phyloP scores from a whole-genome alignment of 2,797 vertebrate genomes.

The Hephaestus fuliginosus region DNA sequence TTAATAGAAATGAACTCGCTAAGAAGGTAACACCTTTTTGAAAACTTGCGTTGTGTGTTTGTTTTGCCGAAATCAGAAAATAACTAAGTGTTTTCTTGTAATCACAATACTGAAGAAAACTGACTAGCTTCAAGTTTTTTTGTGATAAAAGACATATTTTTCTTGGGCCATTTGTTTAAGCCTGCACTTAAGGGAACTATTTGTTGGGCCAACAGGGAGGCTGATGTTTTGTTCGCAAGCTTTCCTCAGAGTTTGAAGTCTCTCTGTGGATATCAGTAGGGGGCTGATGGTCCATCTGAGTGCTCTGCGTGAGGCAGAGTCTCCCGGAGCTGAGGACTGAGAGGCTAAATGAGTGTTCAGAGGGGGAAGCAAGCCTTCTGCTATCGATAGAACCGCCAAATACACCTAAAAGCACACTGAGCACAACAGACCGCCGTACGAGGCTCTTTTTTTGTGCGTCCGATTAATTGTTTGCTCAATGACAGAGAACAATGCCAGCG shows the following conservation, averaged over 20 bases:
- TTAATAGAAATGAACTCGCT: background rate
- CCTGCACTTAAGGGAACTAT: background rate
- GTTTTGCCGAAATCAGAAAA: background rate
- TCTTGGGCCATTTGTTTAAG: background rate
- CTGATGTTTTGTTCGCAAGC: slow-evolving; percentile 47
- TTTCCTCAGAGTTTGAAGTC: slow-evolving; percentile 33
- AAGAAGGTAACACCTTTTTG: background rate
- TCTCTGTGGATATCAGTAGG: slow-evolving; percentile 42
- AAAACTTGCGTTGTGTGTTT: background rate
- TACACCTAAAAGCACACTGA: slow-evolving; percentile 32
- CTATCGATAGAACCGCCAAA: slow-evolving; percentile 56
- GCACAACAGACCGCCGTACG: slow-evolving; percentile 10
- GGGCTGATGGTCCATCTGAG: slow-evolving; percentile 55
- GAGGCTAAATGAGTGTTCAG: slow-evolving; percentile 68
- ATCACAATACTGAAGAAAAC: background rate
- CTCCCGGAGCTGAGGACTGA: slow-evolving; percentile 33
- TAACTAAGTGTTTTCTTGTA: background rate
- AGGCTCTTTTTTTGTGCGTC: slow-evolving; percentile 21
- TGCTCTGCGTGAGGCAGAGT: slow-evolving; percentile 42
- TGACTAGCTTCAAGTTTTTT: background rate
- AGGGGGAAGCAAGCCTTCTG: slow-evolving; percentile 47
- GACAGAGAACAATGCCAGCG: slow-evolving; percentile 52
- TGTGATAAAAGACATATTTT: background rate
- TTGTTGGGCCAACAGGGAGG: slow-evolving; percentile 28
- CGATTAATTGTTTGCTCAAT: slow-evolving; percentile 56